phyloP scores from a whole-genome alignment of 1,140 invertebrate species.

The Listronotus oregonensis region DNA sequence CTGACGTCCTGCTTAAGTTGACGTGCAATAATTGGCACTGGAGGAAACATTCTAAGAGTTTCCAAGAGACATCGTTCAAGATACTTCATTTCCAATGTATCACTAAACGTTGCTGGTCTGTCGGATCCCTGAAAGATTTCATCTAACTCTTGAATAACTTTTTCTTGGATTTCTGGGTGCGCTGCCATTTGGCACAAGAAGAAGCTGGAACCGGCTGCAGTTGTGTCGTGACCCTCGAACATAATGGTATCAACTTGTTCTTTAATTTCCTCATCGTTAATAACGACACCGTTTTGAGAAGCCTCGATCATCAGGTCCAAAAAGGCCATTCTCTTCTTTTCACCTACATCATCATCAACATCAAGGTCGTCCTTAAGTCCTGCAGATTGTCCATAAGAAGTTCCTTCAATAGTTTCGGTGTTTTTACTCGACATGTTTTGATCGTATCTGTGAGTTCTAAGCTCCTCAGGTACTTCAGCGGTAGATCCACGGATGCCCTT shows the following conservation, averaged over 20 bases:
- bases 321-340: slow-evolving; percentile 91
- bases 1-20: slow-evolving; percentile 72
- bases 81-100: slow-evolving; percentile 82
- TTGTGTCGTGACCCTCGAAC: slow-evolving; percentile 95
- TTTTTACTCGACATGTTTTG: slow-evolving; percentile 32
- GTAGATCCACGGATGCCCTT: slow-evolving; percentile 63
- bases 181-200: slow-evolving; percentile 81
- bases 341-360: slow-evolving; percentile 76
- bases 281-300: slow-evolving; percentile 74
- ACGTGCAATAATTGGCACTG: slow-evolving; percentile 80
- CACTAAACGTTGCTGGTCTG: slow-evolving; percentile 73
- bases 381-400: slow-evolving; percentile 75
- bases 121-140: slow-evolving; percentile 82
- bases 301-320: slow-evolving; percentile 89
- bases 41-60: slow-evolving; percentile 81
- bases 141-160: slow-evolving; percentile 80
- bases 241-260: slow-evolving; percentile 94
- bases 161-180: slow-evolving; percentile 76
- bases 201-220: slow-evolving; percentile 83
- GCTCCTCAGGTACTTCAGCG: slow-evolving; percentile 54
- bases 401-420: slow-evolving; percentile 64
- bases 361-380: slow-evolving; percentile 80
- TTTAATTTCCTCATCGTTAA: slow-evolving; percentile 87
- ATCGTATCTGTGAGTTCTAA: slow-evolving; percentile 49
- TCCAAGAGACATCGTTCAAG: slow-evolving; percentile 84